Evolutionary conservation across 2,797 vertebrate species (phyloP), one percentile per base, ranked within the genome.

Genomic region (Gymnoscopelus microlampas): DNA sequence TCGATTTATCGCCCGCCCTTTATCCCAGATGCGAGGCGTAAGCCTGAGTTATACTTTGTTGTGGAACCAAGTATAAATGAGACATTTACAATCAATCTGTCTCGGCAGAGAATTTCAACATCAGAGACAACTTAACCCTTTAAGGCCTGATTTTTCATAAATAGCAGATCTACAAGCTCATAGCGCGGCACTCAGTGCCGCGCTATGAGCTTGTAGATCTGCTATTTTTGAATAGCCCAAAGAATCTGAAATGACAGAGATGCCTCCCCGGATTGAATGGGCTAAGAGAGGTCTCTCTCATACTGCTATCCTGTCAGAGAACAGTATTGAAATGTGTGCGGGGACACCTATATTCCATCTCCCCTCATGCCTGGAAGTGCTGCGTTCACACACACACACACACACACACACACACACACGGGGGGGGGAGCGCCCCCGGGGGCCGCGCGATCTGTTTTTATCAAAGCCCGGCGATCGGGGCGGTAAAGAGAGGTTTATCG

Each of bases 401-500:
- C 59, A 53, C 51, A 56, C 58, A 60, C 58, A 60, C 64, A 51
- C 53, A 76, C 70, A 63, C 53, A 61, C 58, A 4, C 54, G 35
- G n/a, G n/a, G n/a, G n/a, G n/a, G 19, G 32, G 35, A 35, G 39
- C 26, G 47, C 53, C 47, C 23, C 56, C 51, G 12, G 59, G 81
- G 73, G 63, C 61, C 48, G 51, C 48, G 51, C 66, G 74, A 70
- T 85, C 70, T 74, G 80, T 77, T 71, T 63, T 63, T 82, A 84
- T 87, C 79, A 84, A 79, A 85, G 74, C 73, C 35, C 4, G 47
- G 60, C 32, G 75, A 85, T 88, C 76, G 68, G 72, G 59, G 76
- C 73, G 77, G 76, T 87, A 80, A 87, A 87, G 75, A 71, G 39
- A 44, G 39, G 71, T 86, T 88, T 84, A 87, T 86, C 83, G 29